These are phyloP conservation scores for Phyto melanocephala DNA, from an alignment of 2,888 invertebrate species.

Conservation along the genomic window DNA sequence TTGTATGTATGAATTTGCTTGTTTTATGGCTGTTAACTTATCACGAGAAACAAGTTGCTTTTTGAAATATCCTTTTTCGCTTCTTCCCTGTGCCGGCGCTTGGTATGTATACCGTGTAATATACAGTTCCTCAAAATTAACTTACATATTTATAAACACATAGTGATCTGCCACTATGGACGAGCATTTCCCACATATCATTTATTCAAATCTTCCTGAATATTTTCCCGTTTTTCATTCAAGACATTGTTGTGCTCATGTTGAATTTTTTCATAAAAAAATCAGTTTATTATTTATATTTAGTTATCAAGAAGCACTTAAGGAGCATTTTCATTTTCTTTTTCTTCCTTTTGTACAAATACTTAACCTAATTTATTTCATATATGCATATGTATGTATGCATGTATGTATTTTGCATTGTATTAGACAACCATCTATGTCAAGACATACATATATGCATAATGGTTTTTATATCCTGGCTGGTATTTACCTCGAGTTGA, in stretches of 20 bases:
- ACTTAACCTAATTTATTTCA: conserved; percentile 52
- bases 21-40: no score
- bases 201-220: no score
- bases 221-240: neutral
- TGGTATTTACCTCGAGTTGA: neutral
- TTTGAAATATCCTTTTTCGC: no score
- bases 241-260: neutral
- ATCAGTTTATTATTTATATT: neutral
- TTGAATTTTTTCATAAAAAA: neutral
- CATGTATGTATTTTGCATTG: neutral
- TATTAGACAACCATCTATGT: neutral
- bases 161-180: no score
- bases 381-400: neutral
- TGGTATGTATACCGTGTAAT: no score
- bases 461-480: neutral
- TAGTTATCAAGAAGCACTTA: neutral
- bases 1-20: conserved; percentile 7
- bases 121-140: no score
- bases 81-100: no score
- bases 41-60: no score
- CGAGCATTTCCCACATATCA: no score
- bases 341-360: neutral
- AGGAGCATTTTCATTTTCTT: neutral
- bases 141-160: no score
- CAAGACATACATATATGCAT: neutral